Evolutionary conservation across 2,797 vertebrate genomes (phyloP).

Genomic region (Echiichthys vipera): DNA sequence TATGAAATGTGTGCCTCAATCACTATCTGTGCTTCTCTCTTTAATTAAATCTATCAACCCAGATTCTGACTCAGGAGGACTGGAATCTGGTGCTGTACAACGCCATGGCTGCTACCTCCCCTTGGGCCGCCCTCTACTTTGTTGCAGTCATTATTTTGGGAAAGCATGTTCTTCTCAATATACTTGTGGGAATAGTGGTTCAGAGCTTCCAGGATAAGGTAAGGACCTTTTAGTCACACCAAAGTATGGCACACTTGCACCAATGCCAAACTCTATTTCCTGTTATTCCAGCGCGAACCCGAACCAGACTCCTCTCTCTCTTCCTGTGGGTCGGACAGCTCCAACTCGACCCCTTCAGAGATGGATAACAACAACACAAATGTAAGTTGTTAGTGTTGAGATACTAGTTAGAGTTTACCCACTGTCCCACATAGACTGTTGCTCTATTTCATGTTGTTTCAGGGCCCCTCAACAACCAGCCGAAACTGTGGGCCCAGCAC

Average conservation of each 20-base stretch:
- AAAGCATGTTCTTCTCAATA: slow-evolving; percentile 92
- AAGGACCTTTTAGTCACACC: neutral
- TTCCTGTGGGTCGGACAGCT: neutral
- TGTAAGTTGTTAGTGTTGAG: neutral
- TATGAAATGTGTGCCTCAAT: neutral
- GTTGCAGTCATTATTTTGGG: slow-evolving; percentile 90
- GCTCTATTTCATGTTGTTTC: neutral
- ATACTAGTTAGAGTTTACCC: neutral
- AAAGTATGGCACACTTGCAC: neutral
- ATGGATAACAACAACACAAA: neutral
- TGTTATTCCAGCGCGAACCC: neutral
- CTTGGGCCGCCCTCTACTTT: slow-evolving; percentile 90
- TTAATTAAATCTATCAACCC: neutral
- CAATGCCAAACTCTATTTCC: neutral
- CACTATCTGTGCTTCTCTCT: neutral
- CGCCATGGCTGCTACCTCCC: slow-evolving; percentile 90
- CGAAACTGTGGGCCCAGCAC: neutral
- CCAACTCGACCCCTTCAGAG: neutral
- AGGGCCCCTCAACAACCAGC: neutral
- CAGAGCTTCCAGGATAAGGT: slow-evolving; percentile 89
- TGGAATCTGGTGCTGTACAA: slow-evolving; percentile 93
- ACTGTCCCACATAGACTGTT: neutral
- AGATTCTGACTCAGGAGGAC: slow-evolving; percentile 91
- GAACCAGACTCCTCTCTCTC: neutral
- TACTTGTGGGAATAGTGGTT: slow-evolving; percentile 92